A percentile compares a stretch with the other conserved stretches of the same genome.
Evolutionary conservation across 2,797 vertebrate species (phyloP).

Genomic region (Anabas testudineus): DNA sequence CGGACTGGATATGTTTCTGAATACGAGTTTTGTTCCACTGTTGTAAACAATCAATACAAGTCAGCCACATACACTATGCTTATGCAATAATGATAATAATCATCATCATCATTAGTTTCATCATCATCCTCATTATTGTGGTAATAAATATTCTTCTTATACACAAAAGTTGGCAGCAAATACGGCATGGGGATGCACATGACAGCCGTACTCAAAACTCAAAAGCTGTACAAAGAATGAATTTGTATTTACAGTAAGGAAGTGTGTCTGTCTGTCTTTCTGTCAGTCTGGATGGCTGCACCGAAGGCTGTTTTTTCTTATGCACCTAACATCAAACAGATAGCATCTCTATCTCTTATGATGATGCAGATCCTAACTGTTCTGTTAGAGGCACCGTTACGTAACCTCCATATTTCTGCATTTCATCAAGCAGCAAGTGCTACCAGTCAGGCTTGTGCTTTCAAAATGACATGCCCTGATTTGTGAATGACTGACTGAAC

Average conservation of each 20-base stretch:
- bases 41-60: slow-evolving; percentile 88
- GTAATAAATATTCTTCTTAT: slow-evolving; percentile 86
- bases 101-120: slow-evolving; percentile 73
- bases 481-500: slow-evolving; percentile 76
- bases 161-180: slow-evolving; percentile 89
- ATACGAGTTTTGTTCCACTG: slow-evolving; percentile 79
- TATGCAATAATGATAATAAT: slow-evolving; percentile 81
- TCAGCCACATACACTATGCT: slow-evolving; percentile 87
- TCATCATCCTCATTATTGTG: slow-evolving; percentile 74
- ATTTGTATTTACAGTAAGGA: slow-evolving; percentile 91
- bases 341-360: slow-evolving; percentile 52
- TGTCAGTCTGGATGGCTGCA: slow-evolving; percentile 72
- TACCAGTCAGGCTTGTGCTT: slow-evolving; percentile 81
- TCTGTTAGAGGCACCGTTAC: slow-evolving; percentile 57
- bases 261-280: slow-evolving; percentile 79
- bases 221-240: slow-evolving; percentile 91
- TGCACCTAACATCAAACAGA: slow-evolving; percentile 70
- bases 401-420: slow-evolving; percentile 52
- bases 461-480: slow-evolving; percentile 80
- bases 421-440: slow-evolving; percentile 50
- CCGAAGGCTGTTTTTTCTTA: slow-evolving; percentile 77
- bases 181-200: slow-evolving; percentile 86
- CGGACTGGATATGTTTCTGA: slow-evolving; percentile 79
- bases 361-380: slow-evolving; percentile 48
- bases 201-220: slow-evolving; percentile 85